Base-by-base conservation (phyloP, 2,113 vertebrate species). In the Odontophorus gujanensis region DNA sequence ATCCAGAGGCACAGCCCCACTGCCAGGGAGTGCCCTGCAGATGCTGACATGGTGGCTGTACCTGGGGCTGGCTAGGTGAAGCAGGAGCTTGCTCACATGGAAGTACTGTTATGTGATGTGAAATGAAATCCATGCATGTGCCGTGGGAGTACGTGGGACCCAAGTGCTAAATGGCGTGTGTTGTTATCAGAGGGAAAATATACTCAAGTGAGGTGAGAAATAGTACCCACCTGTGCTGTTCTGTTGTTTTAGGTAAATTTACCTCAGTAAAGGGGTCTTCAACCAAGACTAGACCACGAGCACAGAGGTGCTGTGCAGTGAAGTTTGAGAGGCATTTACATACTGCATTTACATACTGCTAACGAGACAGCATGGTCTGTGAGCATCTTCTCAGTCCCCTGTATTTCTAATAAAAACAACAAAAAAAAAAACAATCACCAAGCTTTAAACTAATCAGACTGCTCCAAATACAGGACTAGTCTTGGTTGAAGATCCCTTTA, bases 81-180 rank as follows among this genome's bases (percentile, higher is more conserved):
- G 3, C 25, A 1, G 66, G 36, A 24, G 26, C 74, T 43, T 2
- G 0, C 18, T 7, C 51, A 17, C 6, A 3, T 17, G 51, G 51
- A 15, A 53, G 51, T 30, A 17, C 51, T 28, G 51, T 30, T 53
- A 53, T 19, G 53, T 19, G 53, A 30, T 18, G 53, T 32, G 53
- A 57, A 30, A 57, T 57, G 53, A 57, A 28, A 30, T 19, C 53
- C 53, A 19, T 57, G 15, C 8, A 26, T 53, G 51, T 11, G 1
- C 63, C 3, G 0, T 6, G 45, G 2, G 2, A 2, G 28, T 1
- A 12, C 1, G 7, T 32, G 4, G 3, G 26, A 3, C 19, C 30
- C 19, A 21, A 24, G 2, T 67, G 40, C 6, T 15, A 7, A 9
- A 9, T 6, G 32, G 9, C 6, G 12, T 4, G 0, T 19, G 36